These are phyloP conservation scores for Camponotus fellah DNA, from an alignment of 2,888 invertebrate genomes.

Conservation along the genomic window DNA sequence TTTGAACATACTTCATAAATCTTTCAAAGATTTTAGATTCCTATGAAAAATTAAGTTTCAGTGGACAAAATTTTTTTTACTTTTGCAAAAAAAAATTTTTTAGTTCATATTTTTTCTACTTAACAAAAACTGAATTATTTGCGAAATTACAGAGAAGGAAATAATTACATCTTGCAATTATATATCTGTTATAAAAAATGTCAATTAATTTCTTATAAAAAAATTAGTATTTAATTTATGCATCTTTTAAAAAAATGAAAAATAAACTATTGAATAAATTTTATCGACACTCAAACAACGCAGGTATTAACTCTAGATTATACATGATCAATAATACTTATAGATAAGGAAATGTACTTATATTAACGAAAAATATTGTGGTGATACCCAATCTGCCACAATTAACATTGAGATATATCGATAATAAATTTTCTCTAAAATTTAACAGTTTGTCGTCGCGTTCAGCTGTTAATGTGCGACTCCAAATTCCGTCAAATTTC, in stretches of 20 bases:
- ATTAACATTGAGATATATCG: slow-evolving; percentile 81
- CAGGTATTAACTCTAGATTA: slow-evolving; percentile 48
- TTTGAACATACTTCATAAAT: background rate
- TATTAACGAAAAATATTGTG: slow-evolving; percentile 62
- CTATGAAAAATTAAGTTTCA: background rate
- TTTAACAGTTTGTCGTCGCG: slow-evolving; percentile 61
- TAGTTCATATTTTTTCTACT: background rate
- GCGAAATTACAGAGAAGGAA: background rate
- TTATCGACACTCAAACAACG: slow-evolving; percentile 33
- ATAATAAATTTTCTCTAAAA: slow-evolving; percentile 80
- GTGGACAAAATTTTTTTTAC: slow-evolving; percentile 7
- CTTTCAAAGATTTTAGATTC: background rate
- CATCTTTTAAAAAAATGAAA: background rate
- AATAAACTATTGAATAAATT: slow-evolving; percentile 27
- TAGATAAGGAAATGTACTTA: slow-evolving; percentile 62
- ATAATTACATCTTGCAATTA: slow-evolving; percentile 15
- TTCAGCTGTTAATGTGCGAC: slow-evolving; percentile 25
- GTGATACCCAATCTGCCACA: slow-evolving; percentile 80
- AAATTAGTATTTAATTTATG: background rate
- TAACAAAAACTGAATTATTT: background rate
- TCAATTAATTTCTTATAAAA: slow-evolving; percentile 10
- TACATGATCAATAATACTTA: slow-evolving; percentile 70
- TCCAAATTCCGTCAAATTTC: slow-evolving; percentile 64
- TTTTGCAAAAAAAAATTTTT: background rate
- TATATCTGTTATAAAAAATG: slow-evolving; percentile 4